Evolutionary conservation across 2,113 vertebrate species (phyloP).

Genomic region (Pipra filicauda): DNA sequence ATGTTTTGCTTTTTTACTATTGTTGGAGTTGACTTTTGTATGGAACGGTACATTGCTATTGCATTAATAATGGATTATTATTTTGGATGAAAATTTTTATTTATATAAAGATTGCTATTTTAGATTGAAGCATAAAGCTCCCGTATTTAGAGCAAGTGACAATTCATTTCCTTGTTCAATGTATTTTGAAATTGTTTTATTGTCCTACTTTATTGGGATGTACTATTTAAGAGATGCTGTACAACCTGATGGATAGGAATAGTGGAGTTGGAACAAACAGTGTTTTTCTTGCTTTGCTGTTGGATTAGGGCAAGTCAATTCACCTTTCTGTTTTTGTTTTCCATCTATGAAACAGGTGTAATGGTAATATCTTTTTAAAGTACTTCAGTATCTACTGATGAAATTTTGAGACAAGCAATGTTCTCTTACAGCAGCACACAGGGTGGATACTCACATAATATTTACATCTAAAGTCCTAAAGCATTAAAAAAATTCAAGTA

Average conservation of each 20-base stretch:
- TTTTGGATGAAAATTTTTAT: background rate
- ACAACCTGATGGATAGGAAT: background rate
- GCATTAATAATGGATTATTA: background rate
- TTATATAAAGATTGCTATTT: background rate
- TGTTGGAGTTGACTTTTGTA: background rate
- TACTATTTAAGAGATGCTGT: background rate
- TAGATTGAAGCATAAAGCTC: background rate
- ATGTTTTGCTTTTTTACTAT: background rate
- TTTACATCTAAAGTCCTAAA: background rate
- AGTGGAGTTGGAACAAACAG: background rate
- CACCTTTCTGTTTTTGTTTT: background rate
- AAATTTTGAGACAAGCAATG: background rate
- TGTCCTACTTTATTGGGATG: background rate
- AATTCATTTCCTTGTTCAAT: background rate
- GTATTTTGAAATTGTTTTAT: conserved; percentile 5
- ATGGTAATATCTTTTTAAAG: background rate
- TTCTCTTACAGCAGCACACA: background rate
- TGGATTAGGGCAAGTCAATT: background rate
- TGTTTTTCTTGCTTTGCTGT: background rate
- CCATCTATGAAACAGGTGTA: background rate
- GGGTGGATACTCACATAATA: background rate
- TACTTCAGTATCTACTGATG: background rate
- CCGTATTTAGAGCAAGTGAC: background rate
- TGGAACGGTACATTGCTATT: background rate
- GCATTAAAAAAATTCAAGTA: background rate